Base-by-base conservation (phyloP, 2,888 invertebrate species). In the Phlogophora meticulosa region DNA sequence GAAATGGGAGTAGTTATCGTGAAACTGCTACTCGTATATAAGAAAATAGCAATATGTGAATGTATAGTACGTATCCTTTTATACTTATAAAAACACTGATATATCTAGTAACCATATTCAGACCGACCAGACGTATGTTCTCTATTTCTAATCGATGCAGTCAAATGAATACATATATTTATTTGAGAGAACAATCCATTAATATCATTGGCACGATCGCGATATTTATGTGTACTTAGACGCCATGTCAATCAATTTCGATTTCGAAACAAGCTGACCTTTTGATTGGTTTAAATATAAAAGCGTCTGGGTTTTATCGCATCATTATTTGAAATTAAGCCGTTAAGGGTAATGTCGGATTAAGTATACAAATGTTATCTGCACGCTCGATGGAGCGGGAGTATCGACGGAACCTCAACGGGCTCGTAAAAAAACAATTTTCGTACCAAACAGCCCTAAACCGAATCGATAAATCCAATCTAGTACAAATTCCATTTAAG, bases 391-490 rank as follows among this genome's bases (percentile, higher is more conserved):
- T 71, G 34, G 38, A 46, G 49, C 61, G 51, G 42, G 56, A 64
- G 36, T 78, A 70, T 70, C 61, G 36, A 51, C 36, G 45, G 76
- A 65, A 53, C 49, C 76, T 62, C 69, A 24, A 45, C 52, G 71
- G 67, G 48, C 45, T 60, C 43, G 36, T 72, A 66, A 77, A 80
- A 80, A 79, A 77, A 72, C 68, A 75, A 80, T 69, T 78, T 82
- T 65, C 67, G 49, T 67, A 69, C 40, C 72, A 68, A 64, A 68
- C 57, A 43, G 38, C 68, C 48, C 51, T 40, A 60, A 70, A 71
- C 49, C 63, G 60, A 76, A 82, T 82, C 66, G 68, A 70, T 68
- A 63, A 66, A 78, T 72, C 72, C 78, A 80, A 81, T 81, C 74
- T 68, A 58, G 36, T 48, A 62, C 46, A 76, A 80, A 78, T 69